phyloP scores from a whole-genome alignment of 2,797 vertebrate genomes.

The Hoplostethus mediterraneus region DNA sequence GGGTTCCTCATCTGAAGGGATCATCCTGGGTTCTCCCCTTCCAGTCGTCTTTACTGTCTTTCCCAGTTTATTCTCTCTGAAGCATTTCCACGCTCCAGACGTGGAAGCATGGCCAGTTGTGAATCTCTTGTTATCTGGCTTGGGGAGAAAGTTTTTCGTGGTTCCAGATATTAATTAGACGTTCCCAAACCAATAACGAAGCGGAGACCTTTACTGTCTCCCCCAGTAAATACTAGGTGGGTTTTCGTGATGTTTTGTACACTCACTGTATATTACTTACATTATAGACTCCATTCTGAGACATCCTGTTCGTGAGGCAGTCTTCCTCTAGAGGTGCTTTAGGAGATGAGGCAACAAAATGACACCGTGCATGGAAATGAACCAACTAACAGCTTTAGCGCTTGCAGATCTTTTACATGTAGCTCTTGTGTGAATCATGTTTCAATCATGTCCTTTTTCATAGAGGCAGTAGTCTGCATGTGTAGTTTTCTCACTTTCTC shows the following conservation, averaged over 20 bases:
- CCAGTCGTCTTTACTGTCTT: slow-evolving; percentile 10
- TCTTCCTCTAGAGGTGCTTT: no score
- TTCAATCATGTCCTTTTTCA: background rate
- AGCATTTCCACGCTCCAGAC: slow-evolving; percentile 4
- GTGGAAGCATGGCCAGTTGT: background rate
- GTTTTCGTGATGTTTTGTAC: no score
- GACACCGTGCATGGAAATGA: slow-evolving; percentile 37
- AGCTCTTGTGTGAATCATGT: background rate
- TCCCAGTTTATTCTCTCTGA: background rate
- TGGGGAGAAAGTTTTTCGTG: slow-evolving; percentile 11
- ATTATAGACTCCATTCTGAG: slow-evolving; percentile 1
- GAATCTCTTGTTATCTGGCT: background rate
- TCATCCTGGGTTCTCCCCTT: slow-evolving; percentile 11
- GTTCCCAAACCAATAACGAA: background rate
- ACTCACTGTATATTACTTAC: background rate
- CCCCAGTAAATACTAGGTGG: background rate
- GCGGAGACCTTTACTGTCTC: background rate
- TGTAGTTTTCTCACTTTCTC: no score
- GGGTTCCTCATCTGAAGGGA: slow-evolving; percentile 26
- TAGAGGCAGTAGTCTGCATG: background rate
- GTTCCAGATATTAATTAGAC: slow-evolving; percentile 24
- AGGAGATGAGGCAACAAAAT: no score
- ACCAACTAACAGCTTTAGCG: slow-evolving; percentile 32
- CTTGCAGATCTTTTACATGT: slow-evolving; percentile 7
- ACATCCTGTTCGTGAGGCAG: slow-evolving; percentile 6